A percentile compares a stretch with the other conserved stretches of the same genome.
Evolutionary conservation across 2,113 vertebrate species (phyloP).

Genomic region (Salvelinus namaycush): DNA sequence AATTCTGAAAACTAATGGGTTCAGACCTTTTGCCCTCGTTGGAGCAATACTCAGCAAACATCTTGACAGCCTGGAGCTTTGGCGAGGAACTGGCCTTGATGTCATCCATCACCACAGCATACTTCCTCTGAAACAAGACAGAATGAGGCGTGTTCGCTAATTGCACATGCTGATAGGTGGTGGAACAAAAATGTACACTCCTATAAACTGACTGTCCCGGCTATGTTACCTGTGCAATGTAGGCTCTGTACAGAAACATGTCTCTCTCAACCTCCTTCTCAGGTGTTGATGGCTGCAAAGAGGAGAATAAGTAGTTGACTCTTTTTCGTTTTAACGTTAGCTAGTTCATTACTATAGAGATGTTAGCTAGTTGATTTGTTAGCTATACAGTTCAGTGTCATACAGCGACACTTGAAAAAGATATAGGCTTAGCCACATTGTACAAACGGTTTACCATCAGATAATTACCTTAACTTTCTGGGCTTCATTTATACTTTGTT

Average conservation of each 20-base stretch:
- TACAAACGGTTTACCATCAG: neutral
- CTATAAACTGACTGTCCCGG: neutral
- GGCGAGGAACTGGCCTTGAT: constrained; percentile 79
- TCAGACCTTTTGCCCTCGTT: constrained; percentile 81
- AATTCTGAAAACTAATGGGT: neutral
- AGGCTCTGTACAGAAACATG: constrained; percentile 90
- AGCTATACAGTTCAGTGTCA: too few relatives aligned
- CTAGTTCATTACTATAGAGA: too few relatives aligned
- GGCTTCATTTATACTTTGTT: constrained; percentile 94
- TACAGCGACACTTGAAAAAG: neutral
- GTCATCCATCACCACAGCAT: constrained; percentile 91
- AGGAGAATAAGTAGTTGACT: neutral
- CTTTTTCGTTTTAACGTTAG: too few relatives aligned
- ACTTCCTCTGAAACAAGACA: constrained; percentile 80
- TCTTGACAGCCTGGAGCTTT: constrained; percentile 88
- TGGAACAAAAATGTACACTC: neutral
- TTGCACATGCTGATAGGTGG: neutral
- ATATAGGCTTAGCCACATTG: neutral
- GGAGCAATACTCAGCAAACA: constrained; percentile 90
- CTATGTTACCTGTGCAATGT: constrained; percentile 86
- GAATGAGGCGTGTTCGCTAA: neutral
- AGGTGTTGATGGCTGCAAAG: constrained; percentile 72
- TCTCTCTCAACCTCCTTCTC: constrained; percentile 89
- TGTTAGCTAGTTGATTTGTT: too few relatives aligned
- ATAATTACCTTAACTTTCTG: constrained; percentile 88